Evolutionary conservation across 2,888 invertebrate genomes (phyloP).

Genomic region (Anticlea derivata): DNA sequence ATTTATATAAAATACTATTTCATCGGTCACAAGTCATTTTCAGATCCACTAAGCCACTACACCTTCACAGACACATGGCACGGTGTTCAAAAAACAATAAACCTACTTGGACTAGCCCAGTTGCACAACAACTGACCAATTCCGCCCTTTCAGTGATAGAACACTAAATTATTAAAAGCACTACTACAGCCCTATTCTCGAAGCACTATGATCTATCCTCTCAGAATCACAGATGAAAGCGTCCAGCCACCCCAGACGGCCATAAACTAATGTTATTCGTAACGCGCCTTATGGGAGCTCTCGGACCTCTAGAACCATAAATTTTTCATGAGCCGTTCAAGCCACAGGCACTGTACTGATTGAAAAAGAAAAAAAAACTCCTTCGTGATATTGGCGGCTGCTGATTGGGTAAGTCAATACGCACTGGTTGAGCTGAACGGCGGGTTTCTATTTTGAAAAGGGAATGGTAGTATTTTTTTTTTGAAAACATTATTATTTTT

Average conservation of each 20-base stretch:
- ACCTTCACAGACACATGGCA: too few species aligned
- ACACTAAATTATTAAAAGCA: too few species aligned
- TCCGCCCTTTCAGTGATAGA: too few species aligned
- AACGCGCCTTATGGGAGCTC: slow-evolving; percentile 64
- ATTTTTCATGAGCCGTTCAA: slow-evolving; percentile 77
- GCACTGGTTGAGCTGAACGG: slow-evolving; percentile 12
- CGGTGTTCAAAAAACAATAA: too few species aligned
- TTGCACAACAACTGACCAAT: too few species aligned
- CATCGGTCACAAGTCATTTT: too few species aligned
- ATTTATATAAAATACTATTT: too few species aligned
- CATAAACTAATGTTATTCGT: slow-evolving; percentile 78
- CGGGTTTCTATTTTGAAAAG: slow-evolving; percentile 21
- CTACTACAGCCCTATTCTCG: not conserved
- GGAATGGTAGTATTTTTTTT: slow-evolving; percentile 2
- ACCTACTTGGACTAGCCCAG: too few species aligned
- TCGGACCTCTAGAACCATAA: slow-evolving; percentile 57
- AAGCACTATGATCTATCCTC: slow-evolving; percentile 8
- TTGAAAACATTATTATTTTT: too few species aligned
- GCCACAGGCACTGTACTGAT: slow-evolving; percentile 59
- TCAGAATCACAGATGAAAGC: slow-evolving; percentile 28
- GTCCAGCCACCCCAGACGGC: slow-evolving; percentile 35
- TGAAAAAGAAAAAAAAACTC: slow-evolving; percentile 56
- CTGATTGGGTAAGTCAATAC: slow-evolving; percentile 49
- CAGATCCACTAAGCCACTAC: too few species aligned
- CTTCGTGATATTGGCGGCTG: slow-evolving; percentile 61